These are phyloP conservation scores for Ladona fulva DNA, from an alignment of 1,140 invertebrate species.

Conservation along the genomic window DNA sequence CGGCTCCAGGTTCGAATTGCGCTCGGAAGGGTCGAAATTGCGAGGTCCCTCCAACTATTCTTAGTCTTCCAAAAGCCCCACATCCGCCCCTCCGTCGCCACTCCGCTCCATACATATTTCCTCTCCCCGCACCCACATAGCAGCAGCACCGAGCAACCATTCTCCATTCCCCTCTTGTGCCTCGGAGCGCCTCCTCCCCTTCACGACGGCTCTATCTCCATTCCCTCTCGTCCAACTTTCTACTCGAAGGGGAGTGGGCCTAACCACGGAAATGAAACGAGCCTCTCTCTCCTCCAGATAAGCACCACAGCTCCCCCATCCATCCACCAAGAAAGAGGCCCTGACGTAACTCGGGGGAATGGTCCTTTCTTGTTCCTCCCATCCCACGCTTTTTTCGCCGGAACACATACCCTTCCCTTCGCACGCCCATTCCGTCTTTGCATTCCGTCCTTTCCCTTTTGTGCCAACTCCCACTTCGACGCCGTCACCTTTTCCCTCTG, in stretches of 20 bases:
- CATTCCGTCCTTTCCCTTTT: not conserved
- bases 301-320: not conserved
- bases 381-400: not conserved
- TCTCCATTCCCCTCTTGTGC: not conserved
- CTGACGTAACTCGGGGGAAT: conserved; percentile 18
- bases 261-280: conserved; percentile 25
- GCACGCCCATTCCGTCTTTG: not conserved
- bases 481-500: conserved; percentile 2
- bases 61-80: not conserved
- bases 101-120: not conserved
- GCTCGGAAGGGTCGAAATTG: too few relatives aligned
- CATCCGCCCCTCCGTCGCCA: not conserved
- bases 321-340: not conserved
- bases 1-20: too few relatives aligned
- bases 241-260: not conserved
- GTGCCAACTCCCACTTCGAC: not conserved
- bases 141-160: too few relatives aligned
- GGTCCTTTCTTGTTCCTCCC: not conserved
- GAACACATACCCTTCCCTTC: not conserved
- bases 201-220: not conserved
- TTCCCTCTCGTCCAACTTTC: not conserved
- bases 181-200: too few relatives aligned
- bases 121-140: not conserved
- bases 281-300: not conserved
- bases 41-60: not conserved